These are phyloP conservation scores for Xiphydria camelus DNA, from an alignment of 2,888 invertebrate genomes.

Conservation along the genomic window DNA sequence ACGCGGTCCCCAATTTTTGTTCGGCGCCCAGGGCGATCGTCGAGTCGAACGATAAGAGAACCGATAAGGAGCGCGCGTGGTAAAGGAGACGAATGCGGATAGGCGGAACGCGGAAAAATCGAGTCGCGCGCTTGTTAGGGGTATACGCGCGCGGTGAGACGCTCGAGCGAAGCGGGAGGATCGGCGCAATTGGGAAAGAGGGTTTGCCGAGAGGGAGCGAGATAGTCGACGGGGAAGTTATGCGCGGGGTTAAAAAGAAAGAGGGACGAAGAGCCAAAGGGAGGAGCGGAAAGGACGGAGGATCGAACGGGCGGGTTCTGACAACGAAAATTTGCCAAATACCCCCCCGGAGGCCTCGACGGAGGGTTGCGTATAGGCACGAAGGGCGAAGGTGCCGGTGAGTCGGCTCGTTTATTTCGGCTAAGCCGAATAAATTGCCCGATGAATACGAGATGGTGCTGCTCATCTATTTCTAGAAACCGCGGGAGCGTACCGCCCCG, in stretches of 20 bases:
- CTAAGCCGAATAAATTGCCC: constrained; percentile 19
- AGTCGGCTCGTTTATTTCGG: constrained; percentile 17
- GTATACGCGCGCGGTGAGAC: too few species aligned
- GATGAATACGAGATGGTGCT: constrained; percentile 15
- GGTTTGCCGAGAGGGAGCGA: too few species aligned
- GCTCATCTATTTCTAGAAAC: constrained; percentile 15
- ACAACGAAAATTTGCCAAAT: constrained; percentile 19
- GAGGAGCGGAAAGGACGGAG: constrained; percentile 9
- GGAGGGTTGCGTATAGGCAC: constrained; percentile 1
- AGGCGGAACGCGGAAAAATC: too few species aligned
- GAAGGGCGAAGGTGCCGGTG: constrained; percentile 5
- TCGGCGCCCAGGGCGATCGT: too few species aligned
- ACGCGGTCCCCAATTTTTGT: too few species aligned
- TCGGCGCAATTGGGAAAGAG: too few species aligned
- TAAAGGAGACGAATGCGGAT: too few species aligned
- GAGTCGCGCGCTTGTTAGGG: too few species aligned
- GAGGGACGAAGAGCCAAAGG: neutral
- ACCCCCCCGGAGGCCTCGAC: constrained; percentile 7
- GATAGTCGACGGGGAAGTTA: neutral
- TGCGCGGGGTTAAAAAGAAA: neutral
- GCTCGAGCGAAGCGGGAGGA: too few species aligned
- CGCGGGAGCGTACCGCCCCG: constrained; percentile 1
- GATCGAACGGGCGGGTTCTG: constrained; percentile 6
- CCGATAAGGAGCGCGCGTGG: too few species aligned
- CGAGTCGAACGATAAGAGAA: too few species aligned